These are phyloP conservation scores for Oscheius sp. DNA, from an alignment of 2,888 invertebrate genomes.

Conservation along the genomic window DNA sequence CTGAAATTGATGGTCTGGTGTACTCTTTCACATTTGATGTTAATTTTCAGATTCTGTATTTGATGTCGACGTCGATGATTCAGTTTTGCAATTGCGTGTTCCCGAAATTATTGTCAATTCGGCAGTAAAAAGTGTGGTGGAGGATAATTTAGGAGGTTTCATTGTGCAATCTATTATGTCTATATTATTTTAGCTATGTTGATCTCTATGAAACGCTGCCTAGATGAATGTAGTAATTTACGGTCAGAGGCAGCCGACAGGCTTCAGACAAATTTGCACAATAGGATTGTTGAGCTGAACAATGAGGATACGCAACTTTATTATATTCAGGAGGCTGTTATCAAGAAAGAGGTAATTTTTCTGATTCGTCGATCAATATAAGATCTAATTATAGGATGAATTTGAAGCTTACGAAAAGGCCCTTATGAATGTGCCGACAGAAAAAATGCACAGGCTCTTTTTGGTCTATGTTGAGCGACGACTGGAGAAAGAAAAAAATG, in stretches of 20 bases:
- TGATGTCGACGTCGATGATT: conserved; percentile 33
- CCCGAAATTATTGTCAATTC: conserved; percentile 23
- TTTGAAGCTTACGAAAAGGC: conserved; percentile 35
- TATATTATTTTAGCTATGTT: conserved; percentile 23
- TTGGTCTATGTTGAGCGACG: conserved; percentile 8
- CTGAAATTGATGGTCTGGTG: conserved; percentile 10
- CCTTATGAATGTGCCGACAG: neutral
- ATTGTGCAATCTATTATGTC: neutral
- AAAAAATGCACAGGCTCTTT: conserved; percentile 31
- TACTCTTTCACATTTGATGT: neutral
- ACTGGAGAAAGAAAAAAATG: neutral
- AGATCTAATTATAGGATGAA: conserved; percentile 28
- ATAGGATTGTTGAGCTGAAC: conserved; percentile 1
- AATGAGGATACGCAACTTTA: conserved; percentile 31
- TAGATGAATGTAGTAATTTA: conserved; percentile 12
- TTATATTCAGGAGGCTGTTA: conserved; percentile 3
- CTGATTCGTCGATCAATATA: too few species aligned
- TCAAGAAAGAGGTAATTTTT: conserved; percentile 27
- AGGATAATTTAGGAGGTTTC: conserved; percentile 28
- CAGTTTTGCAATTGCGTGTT: conserved; percentile 30
- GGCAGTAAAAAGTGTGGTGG: conserved; percentile 2
- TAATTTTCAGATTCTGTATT: conserved; percentile 20
- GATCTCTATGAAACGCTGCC: conserved; percentile 24
- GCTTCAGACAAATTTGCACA: neutral
- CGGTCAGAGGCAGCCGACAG: neutral